Evolutionary conservation across 2,113 vertebrate genomes (phyloP).

Genomic region (Stegastes partitus): DNA sequence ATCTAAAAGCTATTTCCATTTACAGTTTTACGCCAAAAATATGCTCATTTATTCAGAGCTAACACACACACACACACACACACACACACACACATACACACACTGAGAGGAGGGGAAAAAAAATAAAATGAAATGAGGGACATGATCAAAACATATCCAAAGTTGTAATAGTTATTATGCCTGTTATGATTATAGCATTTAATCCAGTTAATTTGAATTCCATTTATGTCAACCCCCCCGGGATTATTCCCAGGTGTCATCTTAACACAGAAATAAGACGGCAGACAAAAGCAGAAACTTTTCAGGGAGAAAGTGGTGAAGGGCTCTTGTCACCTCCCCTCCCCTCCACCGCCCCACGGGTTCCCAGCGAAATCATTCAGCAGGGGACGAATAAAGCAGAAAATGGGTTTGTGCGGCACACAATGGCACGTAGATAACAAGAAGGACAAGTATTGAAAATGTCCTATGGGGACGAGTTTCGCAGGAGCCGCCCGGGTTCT

Average conservation of each 20-base stretch:
- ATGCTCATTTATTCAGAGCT: slow-evolving; percentile 7
- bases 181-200: slow-evolving; percentile 66
- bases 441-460: slow-evolving; percentile 78
- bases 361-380: slow-evolving; percentile 74
- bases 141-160: slow-evolving; percentile 57
- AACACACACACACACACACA: too few species aligned
- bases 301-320: slow-evolving; percentile 52
- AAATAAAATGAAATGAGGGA: slow-evolving; percentile 42
- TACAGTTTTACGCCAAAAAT: slow-evolving; percentile 17
- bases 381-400: slow-evolving; percentile 78
- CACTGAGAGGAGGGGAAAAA: background rate
- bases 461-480: slow-evolving; percentile 72
- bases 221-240: slow-evolving; percentile 56
- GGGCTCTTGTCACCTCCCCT: slow-evolving; percentile 50
- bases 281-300: slow-evolving; percentile 70
- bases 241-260: slow-evolving; percentile 77
- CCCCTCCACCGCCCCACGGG: slow-evolving; percentile 38
- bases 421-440: slow-evolving; percentile 80
- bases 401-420: slow-evolving; percentile 80
- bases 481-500: slow-evolving; percentile 69
- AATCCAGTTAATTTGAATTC: slow-evolving; percentile 70
- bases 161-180: slow-evolving; percentile 59
- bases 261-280: slow-evolving; percentile 73
- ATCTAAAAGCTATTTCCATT: slow-evolving; percentile 5
- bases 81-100: too few species aligned